Conservation (phyloP, 2,797 vertebrate species). For the Vipera latastei region DNA sequence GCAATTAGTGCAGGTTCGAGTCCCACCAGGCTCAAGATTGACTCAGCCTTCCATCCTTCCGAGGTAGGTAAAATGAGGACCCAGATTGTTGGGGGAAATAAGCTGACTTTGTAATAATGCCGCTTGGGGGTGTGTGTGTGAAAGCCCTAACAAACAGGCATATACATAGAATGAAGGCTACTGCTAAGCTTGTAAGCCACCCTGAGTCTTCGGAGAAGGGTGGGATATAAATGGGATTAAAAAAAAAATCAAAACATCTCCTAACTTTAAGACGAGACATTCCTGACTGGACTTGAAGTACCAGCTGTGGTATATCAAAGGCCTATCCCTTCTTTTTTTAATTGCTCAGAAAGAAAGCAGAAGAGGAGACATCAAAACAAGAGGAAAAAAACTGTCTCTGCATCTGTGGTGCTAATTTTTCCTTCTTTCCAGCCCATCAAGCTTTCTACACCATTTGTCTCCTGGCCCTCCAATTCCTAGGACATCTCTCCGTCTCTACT, state of each 20-base stretch:
- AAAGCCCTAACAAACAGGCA: no score
- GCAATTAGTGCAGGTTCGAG: no score
- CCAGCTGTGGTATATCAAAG: background rate
- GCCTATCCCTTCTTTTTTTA: slow-evolving; percentile 28
- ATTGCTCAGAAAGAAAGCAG: slow-evolving; percentile 1
- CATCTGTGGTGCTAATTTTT: slow-evolving; percentile 35
- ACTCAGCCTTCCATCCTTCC: no score
- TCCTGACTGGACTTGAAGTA: slow-evolving; percentile 23
- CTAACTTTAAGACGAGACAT: background rate
- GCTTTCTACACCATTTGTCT: slow-evolving; percentile 38
- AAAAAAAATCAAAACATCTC: slow-evolving; percentile 9
- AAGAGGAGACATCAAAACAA: slow-evolving; percentile 24
- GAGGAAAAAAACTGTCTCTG: rapidly evolving
- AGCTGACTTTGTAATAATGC: no score
- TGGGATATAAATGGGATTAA: no score
- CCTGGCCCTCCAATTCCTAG: slow-evolving; percentile 36
- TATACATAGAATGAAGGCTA: no score
- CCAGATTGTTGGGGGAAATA: no score
- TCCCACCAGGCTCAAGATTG: no score
- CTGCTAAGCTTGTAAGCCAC: no score
- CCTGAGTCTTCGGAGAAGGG: no score
- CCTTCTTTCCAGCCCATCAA: slow-evolving; percentile 22
- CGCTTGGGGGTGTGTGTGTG: no score
- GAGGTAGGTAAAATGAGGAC: no score
- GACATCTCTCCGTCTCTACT: slow-evolving; percentile 49